Base-by-base conservation (phyloP, 2,797 vertebrate genomes). In the Amazonetta brasiliensis region DNA sequence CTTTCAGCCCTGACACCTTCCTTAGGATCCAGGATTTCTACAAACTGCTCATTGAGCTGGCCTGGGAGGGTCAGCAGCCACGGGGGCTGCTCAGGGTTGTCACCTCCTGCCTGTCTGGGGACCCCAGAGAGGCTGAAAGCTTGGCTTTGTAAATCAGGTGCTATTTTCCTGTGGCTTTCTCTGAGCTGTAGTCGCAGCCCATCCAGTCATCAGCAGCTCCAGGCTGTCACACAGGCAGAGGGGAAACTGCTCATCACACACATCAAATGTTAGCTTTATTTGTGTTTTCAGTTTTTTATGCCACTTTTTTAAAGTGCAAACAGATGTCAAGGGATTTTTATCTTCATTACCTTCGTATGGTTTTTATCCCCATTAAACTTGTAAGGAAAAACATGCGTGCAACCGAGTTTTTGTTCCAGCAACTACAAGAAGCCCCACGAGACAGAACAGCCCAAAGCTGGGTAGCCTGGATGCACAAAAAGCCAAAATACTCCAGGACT, bases 221-320 rank as follows among this genome's bases (percentile, higher is more conserved):
- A 63, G 48, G 33, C 64, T 86, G 60, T 87, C 71, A 93, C 64
- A 73, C 35, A 76, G 68, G 59, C 31, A 62, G 72, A 67, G 46
- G 48, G 46, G 89, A 91, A 76, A 80, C 69, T 44, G 52, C 76
- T 91, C 82, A 83, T 60, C 73, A 54, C 64, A 54, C 64, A 87
- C 75, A 76, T 66, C 75, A 90, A 84, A 91, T 67, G 33, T 66
- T 72, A n/a, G 39, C 43, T 59, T 89, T 85, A 83, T 87, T 89
- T 94, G 58, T 6, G 18, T 41, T 94, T 95, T 92, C 92, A 58
- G 33, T 11, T 96, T 96, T 93, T 78, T 60, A 62, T 64, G 44
- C 33, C 91, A 11, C 78, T 84, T 92, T 95, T 96, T 81, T 39
- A 39, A 96, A 97, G 58, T 79, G 71, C 55, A 96, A 97, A 96